Evolutionary conservation across 2,113 vertebrate species (phyloP).

Genomic region (Xyrauchen texanus): DNA sequence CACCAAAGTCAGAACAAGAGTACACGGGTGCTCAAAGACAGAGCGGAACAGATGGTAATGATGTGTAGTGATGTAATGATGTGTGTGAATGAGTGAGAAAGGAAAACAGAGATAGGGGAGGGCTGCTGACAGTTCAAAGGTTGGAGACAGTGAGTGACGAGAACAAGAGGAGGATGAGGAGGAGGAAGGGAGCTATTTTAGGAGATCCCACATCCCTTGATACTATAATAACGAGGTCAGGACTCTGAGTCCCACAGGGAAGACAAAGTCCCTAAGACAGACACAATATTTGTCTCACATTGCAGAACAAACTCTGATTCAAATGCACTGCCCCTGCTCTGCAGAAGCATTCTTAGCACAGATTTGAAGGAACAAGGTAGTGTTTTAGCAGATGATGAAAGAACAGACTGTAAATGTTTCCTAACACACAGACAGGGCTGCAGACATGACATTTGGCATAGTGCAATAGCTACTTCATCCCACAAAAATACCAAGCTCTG

Average conservation of each 20-base stretch:
- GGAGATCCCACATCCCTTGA: neutral
- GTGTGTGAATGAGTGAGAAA: neutral
- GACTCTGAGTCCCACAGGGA: conserved; percentile 11
- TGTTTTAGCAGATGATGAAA: neutral
- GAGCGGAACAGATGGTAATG: neutral
- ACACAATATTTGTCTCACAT: conserved; percentile 23
- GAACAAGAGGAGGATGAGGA: conserved; percentile 2
- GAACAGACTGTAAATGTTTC: neutral
- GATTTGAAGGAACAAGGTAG: neutral
- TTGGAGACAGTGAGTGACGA: neutral
- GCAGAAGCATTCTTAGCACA: neutral
- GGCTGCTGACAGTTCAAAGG: neutral
- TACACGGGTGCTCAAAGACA: neutral
- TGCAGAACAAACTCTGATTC: neutral
- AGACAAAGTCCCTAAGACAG: neutral
- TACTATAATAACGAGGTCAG: conserved; percentile 35
- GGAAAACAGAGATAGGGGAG: neutral
- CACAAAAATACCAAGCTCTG: neutral
- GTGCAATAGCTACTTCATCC: neutral
- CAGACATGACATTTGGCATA: conserved; percentile 11
- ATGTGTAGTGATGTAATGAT: conserved; percentile 3
- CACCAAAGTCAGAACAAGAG: neutral
- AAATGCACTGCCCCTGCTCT: neutral
- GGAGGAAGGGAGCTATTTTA: conserved; percentile 27
- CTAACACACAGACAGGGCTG: neutral